Evolutionary conservation across 2,113 vertebrate genomes (phyloP).

Genomic region (Anhinga rufa): DNA sequence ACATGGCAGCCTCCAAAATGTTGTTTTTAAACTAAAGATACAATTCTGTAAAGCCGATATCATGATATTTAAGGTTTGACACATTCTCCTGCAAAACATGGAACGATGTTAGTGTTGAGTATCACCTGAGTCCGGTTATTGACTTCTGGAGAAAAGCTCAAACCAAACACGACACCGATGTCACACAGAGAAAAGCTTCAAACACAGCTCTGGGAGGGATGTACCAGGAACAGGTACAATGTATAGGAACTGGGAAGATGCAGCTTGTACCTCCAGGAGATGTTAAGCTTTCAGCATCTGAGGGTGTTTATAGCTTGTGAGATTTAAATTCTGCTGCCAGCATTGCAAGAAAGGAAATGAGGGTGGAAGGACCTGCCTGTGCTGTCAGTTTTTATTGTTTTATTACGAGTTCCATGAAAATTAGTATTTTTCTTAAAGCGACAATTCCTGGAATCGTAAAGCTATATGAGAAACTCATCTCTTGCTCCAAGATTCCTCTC

Average conservation of each 20-base stretch:
- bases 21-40: background rate
- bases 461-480: background rate
- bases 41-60: background rate
- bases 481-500: rapidly evolving
- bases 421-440: background rate
- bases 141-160: background rate
- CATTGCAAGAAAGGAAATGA: background rate
- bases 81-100: background rate
- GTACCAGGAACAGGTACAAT: background rate
- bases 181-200: background rate
- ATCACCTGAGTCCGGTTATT: no score
- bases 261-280: background rate
- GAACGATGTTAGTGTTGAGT: background rate
- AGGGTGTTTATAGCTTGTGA: background rate
- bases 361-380: background rate
- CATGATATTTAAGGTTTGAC: background rate
- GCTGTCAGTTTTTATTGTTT: background rate
- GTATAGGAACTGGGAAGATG: background rate
- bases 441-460: background rate
- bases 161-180: rapidly evolving
- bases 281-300: background rate
- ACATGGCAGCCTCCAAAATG: background rate
- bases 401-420: background rate
- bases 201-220: background rate
- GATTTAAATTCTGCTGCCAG: background rate